A percentile compares a stretch with the other conserved stretches of the same genome.
phyloP scores from a whole-genome alignment of 2,797 vertebrate species.

The Fistularia commersonii region DNA sequence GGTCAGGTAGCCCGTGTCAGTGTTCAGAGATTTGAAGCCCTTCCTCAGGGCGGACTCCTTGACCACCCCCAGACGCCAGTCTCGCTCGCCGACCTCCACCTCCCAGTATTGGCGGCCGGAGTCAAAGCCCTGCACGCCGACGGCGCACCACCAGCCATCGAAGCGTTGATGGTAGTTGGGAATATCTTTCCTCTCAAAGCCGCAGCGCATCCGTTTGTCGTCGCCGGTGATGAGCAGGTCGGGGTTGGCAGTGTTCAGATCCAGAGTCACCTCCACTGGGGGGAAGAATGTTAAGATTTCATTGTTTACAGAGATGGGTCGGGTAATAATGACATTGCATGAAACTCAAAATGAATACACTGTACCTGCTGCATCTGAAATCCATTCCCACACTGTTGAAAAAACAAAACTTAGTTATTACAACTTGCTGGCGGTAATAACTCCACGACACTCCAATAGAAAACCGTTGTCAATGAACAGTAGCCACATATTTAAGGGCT shows the following conservation, averaged over 20 bases:
- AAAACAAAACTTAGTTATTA: slow-evolving; percentile 1
- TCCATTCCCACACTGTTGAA: slow-evolving; percentile 79
- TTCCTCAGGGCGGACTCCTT: slow-evolving; percentile 76
- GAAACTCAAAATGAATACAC: neutral
- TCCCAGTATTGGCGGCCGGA: slow-evolving; percentile 79
- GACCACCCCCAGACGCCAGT: slow-evolving; percentile 79
- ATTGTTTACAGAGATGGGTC: neutral
- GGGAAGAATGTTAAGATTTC: neutral
- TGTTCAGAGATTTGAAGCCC: slow-evolving; percentile 79
- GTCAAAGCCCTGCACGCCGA: slow-evolving; percentile 63
- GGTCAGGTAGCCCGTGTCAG: slow-evolving; percentile 75
- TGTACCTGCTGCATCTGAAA: slow-evolving; percentile 73
- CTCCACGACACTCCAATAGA: too few species aligned
- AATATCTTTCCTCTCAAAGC: slow-evolving; percentile 73
- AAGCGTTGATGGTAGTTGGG: slow-evolving; percentile 77
- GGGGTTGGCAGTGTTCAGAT: slow-evolving; percentile 77
- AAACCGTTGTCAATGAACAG: too few species aligned
- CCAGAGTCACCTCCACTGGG: slow-evolving; percentile 75
- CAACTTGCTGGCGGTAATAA: too few species aligned
- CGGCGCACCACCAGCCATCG: slow-evolving; percentile 80
- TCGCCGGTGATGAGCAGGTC: slow-evolving; percentile 76
- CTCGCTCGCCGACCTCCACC: slow-evolving; percentile 78
- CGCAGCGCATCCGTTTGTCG: slow-evolving; percentile 76
- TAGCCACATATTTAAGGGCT: too few species aligned
- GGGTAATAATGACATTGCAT: neutral